Conservation (phyloP, 35 echinoderm and acorn worm genomes). For the Lytechinus pictus region DNA sequence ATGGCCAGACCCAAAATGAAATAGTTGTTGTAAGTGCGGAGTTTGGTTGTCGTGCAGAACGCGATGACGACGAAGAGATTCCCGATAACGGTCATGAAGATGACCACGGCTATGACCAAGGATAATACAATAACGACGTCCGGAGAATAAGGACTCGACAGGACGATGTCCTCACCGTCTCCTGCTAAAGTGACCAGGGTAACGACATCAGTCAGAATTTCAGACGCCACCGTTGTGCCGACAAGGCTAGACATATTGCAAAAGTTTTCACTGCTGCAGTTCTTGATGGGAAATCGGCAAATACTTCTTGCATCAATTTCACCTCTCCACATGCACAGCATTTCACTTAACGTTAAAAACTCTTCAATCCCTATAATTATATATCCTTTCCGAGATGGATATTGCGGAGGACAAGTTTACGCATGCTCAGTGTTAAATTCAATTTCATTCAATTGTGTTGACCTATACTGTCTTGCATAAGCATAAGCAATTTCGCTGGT, state of each 20-base stretch:
- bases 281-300: no score
- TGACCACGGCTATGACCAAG: neutral
- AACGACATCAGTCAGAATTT: neutral
- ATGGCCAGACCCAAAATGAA: constrained; percentile 57
- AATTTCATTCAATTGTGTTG: neutral
- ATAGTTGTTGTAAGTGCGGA: constrained; percentile 63
- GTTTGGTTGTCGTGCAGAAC: constrained; percentile 51
- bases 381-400: no score
- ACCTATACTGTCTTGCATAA: neutral
- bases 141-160: neutral
- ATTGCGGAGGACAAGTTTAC: neutral
- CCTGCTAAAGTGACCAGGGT: neutral
- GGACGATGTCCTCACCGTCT: neutral
- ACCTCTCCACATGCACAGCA: neutral
- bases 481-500: no score
- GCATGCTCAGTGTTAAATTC: neutral
- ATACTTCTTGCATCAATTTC: no score
- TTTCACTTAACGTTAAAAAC: neutral
- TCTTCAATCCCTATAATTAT: no score
- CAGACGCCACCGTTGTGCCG: neutral
- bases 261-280: no score
- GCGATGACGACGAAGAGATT: constrained; percentile 53
- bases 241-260: neutral
- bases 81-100: constrained; percentile 53
- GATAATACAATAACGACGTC: constrained; percentile 1